Base-by-base conservation (phyloP, 2,797 vertebrate species). In the Pitangus sulphuratus region DNA sequence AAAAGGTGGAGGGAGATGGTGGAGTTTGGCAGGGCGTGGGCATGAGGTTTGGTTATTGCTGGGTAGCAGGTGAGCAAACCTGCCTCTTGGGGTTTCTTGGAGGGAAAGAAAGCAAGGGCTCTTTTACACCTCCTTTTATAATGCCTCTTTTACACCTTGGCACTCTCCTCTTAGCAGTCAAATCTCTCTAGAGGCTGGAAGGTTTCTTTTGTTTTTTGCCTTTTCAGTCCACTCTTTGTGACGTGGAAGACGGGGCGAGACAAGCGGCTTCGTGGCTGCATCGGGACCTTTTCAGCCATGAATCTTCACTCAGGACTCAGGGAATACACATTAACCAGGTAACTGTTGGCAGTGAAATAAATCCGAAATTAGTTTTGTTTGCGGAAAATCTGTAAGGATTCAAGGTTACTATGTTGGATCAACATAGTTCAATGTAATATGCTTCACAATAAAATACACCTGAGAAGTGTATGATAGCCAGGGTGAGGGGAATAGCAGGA, bases 321-420 rank as follows among this genome's bases (percentile, higher is more conserved):
- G 98, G 98, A 98, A 98, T 98, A 98, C 81, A 98, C 98, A 95
- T 97, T 98, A 98, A 98, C 98, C 98, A 98, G 98, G 98, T 98
- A 98, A 97, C 82, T 33, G 47, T 45, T 21, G 9, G 31, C 84
- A 69, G 6, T 22, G 2, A 62, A 86, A 66, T 69, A 17, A 51
- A 35, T 40, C 11, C 11, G 6, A 51, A 47, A 75, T 45, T 0
- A 50, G 18, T 51, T 91, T 61, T 1, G 2, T 64, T 89, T 85
- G 31, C 53, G 53, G 45, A 54, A 64, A 45, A 47, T 39, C 37
- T 68, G 1, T 64, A 44, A 87, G 72, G 58, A 88, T 76, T 92
- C 47, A 15, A 40, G 45, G 30, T 82, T 62, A 51, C 21, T 69
- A 28, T 53, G 20, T 78, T 87, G 47, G 35, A 51, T 72, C 0